Conservation (phyloP, 2,797 vertebrate genomes). For the Galagoides demidoff region DNA sequence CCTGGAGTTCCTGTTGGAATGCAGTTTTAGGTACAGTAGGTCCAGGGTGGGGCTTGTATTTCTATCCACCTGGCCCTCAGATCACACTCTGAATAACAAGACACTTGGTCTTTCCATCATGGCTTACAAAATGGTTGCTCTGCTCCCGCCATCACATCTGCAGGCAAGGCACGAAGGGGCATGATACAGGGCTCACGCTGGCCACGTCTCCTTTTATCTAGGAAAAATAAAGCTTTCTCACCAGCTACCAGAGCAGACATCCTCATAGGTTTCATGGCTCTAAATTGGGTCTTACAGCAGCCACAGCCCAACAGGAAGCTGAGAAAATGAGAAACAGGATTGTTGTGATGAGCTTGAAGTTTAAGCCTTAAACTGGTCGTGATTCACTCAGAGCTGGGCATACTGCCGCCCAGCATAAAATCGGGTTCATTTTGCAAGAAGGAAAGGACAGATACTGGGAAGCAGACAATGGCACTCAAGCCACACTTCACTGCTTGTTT, state of each 20-base stretch:
- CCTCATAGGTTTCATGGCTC: not conserved
- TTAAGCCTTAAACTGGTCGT: not conserved
- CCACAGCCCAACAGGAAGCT: not conserved
- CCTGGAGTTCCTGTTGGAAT: not conserved
- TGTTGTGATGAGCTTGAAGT: not conserved
- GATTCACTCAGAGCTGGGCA: not conserved
- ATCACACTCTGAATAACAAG: not conserved
- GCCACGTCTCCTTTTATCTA: not conserved
- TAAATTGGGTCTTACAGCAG: not conserved
- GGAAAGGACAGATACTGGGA: not conserved
- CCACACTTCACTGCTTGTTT: not conserved
- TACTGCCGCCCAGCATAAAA: not conserved
- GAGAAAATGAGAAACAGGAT: not conserved
- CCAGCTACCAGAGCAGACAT: not conserved
- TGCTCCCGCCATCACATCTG: not conserved
- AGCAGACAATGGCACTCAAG: not conserved
- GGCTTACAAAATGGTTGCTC: not conserved
- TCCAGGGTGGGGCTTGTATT: not conserved
- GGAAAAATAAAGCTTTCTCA: not conserved
- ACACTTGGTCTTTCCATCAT: not conserved
- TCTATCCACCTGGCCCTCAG: not conserved
- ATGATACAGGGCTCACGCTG: fast-evolving
- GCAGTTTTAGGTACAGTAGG: not conserved
- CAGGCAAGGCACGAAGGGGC: not conserved
- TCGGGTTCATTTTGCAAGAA: not conserved